Conservation (phyloP, 2,113 vertebrate genomes). For the Syngnathoides biaculeatus region DNA sequence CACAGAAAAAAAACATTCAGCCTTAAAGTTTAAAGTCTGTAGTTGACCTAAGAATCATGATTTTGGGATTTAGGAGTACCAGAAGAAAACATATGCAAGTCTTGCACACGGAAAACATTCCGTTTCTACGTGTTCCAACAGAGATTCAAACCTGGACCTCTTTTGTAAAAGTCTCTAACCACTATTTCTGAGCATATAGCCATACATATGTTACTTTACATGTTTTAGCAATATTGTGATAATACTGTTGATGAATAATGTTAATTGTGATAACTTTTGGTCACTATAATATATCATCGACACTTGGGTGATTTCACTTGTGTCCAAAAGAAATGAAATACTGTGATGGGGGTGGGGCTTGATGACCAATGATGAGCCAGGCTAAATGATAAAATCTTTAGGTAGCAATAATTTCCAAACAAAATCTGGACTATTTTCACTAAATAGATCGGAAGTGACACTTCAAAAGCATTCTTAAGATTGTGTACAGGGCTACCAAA, state of each 20-base stretch:
- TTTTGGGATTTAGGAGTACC: background rate
- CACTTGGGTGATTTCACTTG: background rate
- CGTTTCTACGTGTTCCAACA: background rate
- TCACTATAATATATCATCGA: background rate
- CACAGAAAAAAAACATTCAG: no score
- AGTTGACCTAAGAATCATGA: background rate
- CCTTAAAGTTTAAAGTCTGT: no score
- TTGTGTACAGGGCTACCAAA: background rate
- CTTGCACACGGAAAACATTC: background rate
- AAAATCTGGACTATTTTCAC: background rate
- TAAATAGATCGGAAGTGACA: background rate
- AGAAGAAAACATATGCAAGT: background rate
- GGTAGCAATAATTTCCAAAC: conserved; percentile 43
- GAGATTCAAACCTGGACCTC: background rate
- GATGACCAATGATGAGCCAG: background rate
- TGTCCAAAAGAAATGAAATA: background rate
- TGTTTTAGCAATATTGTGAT: background rate
- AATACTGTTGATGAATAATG: background rate
- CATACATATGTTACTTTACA: background rate
- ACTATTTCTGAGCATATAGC: background rate
- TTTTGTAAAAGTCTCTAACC: background rate
- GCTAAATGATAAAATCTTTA: conserved; percentile 23
- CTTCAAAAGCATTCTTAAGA: background rate
- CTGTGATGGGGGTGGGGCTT: background rate
- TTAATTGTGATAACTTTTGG: background rate